phyloP scores from a whole-genome alignment of 2,888 invertebrate species.

The Iselma pallidipennis region DNA sequence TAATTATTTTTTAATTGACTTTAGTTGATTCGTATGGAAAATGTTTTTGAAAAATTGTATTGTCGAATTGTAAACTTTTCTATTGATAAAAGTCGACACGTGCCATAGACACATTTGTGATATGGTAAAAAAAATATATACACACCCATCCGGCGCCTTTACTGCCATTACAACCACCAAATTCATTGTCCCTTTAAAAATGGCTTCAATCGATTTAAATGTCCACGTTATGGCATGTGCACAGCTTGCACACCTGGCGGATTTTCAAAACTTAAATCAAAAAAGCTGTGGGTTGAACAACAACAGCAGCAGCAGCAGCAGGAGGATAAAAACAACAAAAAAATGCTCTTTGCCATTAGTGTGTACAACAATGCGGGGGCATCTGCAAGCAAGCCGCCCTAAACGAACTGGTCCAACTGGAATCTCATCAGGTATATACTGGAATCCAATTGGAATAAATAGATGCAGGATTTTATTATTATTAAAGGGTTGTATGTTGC shows the following conservation, averaged over 20 bases:
- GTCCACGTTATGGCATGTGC: slow-evolving; percentile 35
- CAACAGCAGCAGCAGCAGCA: neutral
- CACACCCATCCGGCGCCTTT: slow-evolving; percentile 1
- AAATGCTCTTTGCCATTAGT: neutral
- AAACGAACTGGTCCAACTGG: neutral
- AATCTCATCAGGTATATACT: neutral
- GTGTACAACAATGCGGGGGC: neutral
- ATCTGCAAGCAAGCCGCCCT: neutral
- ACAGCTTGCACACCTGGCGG: slow-evolving; percentile 38
- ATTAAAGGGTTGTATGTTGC: neutral
- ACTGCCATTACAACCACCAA: neutral
- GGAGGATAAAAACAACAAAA: neutral
- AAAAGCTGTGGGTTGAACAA: neutral
- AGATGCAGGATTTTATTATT: neutral
- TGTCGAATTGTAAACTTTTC: no score
- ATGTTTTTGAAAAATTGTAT: neutral
- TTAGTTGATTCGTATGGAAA: neutral
- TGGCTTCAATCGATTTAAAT: slow-evolving; percentile 39
- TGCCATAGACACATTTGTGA: neutral
- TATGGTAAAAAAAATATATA: neutral
- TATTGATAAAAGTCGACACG: neutral
- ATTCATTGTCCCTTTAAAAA: slow-evolving; percentile 43
- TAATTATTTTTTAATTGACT: neutral
- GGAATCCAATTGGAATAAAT: neutral
- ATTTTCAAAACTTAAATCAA: slow-evolving; percentile 27